These are phyloP conservation scores for Desmodus rotundus DNA, from an alignment of 2,113 vertebrate species.

Conservation along the genomic window DNA sequence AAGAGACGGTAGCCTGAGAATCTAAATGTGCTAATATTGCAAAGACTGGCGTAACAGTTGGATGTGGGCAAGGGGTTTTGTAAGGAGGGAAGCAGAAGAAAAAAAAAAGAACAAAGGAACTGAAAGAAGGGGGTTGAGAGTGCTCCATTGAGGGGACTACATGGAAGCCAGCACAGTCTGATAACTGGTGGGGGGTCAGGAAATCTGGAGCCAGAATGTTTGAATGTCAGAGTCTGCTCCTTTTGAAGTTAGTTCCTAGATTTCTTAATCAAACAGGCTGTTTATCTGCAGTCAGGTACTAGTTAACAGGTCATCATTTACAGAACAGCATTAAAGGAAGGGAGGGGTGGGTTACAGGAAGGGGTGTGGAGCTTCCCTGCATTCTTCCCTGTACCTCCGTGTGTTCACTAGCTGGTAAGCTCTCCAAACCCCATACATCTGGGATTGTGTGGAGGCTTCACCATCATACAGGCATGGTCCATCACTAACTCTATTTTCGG, in stretches of 20 bases:
- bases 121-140: background rate
- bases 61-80: background rate
- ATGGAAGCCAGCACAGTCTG: background rate
- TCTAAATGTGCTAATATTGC: no score
- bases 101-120: background rate
- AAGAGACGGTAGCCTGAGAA: background rate
- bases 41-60: background rate
- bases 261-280: background rate
- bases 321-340: background rate
- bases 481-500: background rate
- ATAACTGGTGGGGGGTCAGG: background rate
- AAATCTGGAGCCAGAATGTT: background rate
- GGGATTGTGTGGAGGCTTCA: background rate
- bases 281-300: background rate
- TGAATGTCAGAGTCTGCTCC: background rate
- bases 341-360: background rate
- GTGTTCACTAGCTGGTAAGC: no score
- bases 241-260: background rate
- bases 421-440: background rate
- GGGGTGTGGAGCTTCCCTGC: background rate
- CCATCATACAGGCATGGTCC: no score
- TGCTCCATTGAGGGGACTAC: no score
- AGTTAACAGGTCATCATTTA: background rate
- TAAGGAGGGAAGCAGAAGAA: background rate
- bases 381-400: background rate